A percentile compares a stretch with the other conserved stretches of the same genome.
phyloP scores from a whole-genome alignment of 2,797 vertebrate genomes.

The Gadopsis marmoratus region DNA sequence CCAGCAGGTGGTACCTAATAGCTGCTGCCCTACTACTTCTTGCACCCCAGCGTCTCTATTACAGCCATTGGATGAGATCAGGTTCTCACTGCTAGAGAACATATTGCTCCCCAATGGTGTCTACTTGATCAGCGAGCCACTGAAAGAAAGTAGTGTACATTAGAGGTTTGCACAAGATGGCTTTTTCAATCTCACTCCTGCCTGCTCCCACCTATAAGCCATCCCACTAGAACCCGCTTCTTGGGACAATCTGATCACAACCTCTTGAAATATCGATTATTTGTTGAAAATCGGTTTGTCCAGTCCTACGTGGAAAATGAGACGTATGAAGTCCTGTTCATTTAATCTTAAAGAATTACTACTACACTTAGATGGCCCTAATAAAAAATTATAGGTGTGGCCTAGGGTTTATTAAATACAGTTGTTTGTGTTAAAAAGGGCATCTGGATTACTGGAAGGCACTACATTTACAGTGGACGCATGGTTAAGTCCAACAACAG shows the following conservation, averaged over 20 bases:
- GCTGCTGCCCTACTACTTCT: background rate
- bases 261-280: background rate
- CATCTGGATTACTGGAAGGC: background rate
- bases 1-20: constrained; percentile 16
- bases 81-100: constrained; percentile 1
- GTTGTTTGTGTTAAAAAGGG: background rate
- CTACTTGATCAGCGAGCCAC: constrained; percentile 10
- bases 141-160: background rate
- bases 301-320: background rate
- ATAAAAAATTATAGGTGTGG: background rate
- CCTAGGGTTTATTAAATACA: background rate
- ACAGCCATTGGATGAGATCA: background rate
- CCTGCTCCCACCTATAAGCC: background rate
- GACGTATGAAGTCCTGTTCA: background rate
- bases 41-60: constrained; percentile 4
- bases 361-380: background rate
- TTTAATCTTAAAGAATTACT: background rate
- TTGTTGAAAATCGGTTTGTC: background rate
- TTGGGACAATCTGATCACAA: background rate
- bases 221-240: background rate
- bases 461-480: background rate
- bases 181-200: constrained; percentile 6
- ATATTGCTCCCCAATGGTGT: background rate
- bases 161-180: background rate
- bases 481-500: background rate